Evolutionary conservation across 1,140 invertebrate genomes (phyloP), one percentile per base, ranked within the genome.

Genomic region (Chymomyza costata): DNA sequence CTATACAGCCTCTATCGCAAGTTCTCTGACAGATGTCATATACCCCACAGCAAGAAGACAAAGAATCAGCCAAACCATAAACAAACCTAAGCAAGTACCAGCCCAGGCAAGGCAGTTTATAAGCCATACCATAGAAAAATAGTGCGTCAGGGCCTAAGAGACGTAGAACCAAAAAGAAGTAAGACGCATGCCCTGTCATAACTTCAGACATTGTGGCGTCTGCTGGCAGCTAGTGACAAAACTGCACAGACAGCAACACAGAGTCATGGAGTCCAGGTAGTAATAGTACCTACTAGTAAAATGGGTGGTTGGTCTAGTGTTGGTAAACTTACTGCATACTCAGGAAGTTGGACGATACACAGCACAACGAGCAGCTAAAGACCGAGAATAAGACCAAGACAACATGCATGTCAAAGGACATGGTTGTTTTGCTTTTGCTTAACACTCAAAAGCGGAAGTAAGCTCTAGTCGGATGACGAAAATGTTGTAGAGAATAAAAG

Each of bases 391-490:
- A n/a, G n/a, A n/a, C n/a, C n/a, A n/a, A n/a, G n/a, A n/a, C n/a
- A n/a, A 80, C 71, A 67, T 78, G 54, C 71, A 80, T 78, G 71
- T 78, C 71, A 78, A 80, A 78, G 71, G 71, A 80, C 71, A 71
- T 47, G 34, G 16, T 13, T 57, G 39, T 56, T 35, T 61, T 51
- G 62, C 56, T 65, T 50, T 76, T 78, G 71, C 58, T 78, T 71
- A 78, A 78, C 71, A 78, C 73, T 78, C 59, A 80, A 78, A 78
- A 71, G 73, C 71, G 71, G 71, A 78, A 78, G 71, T 78, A 71
- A 78, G 71, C 66, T n/a, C n/a, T n/a, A n/a, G 62, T 59, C 73
- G 49, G n/a, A n/a, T n/a, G n/a, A n/a, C n/a, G n/a, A n/a, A n/a
- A n/a, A n/a, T 71, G 58, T 66, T 50, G 71, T 78, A 38, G 54